Conservation (phyloP, 2,888 invertebrate genomes). For the Mellilla xanthometata region DNA sequence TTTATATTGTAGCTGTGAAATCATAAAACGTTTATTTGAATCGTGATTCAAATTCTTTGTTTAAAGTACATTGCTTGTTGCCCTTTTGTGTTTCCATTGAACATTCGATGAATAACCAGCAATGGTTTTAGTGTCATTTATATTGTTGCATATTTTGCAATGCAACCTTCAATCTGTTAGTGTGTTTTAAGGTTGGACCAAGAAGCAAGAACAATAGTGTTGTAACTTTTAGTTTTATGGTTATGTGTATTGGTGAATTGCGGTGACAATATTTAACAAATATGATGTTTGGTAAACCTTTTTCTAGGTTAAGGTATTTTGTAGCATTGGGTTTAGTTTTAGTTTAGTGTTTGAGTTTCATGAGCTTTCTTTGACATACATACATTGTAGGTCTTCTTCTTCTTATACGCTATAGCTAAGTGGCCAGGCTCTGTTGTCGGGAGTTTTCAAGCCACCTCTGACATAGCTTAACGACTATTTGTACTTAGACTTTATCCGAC, state of each 20-base stretch:
- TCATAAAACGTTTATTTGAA: background rate
- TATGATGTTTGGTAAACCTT: background rate
- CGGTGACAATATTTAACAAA: slow-evolving; percentile 4
- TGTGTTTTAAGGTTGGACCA: slow-evolving; percentile 52
- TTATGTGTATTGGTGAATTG: slow-evolving; percentile 1
- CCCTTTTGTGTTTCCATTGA: background rate
- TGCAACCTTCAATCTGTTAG: slow-evolving; percentile 50
- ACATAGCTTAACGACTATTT: too few relatives aligned
- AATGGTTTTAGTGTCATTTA: slow-evolving; percentile 6
- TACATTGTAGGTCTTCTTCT: too few relatives aligned
- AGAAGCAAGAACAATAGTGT: slow-evolving; percentile 45
- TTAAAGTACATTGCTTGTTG: slow-evolving; percentile 10
- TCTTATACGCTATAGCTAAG: too few relatives aligned
- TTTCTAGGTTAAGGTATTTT: too few relatives aligned
- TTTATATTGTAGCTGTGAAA: slow-evolving; percentile 5
- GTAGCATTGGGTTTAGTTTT: too few relatives aligned
- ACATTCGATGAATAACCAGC: slow-evolving; percentile 1
- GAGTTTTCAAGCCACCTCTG: too few relatives aligned
- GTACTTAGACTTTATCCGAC: too few relatives aligned
- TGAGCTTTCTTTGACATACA: too few relatives aligned
- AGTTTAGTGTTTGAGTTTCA: too few relatives aligned
- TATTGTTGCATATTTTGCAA: slow-evolving; percentile 32
- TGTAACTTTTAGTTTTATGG: slow-evolving; percentile 12
- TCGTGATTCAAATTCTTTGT: background rate
- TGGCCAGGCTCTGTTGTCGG: too few relatives aligned